Base-by-base conservation (phyloP, 2,797 vertebrate genomes). In the Selene dorsalis region DNA sequence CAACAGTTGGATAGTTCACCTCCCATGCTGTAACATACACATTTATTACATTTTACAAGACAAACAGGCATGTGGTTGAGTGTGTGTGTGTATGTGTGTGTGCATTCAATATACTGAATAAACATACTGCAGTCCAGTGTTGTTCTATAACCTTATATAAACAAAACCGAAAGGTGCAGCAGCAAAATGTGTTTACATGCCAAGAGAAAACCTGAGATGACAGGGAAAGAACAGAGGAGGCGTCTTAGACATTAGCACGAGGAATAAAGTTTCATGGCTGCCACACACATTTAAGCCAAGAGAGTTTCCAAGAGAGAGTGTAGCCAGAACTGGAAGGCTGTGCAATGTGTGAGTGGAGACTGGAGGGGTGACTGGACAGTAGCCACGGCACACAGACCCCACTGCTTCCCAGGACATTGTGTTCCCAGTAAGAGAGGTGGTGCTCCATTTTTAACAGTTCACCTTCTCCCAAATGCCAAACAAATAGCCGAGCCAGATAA, bases 371-470 rank as follows among this genome's bases (percentile, higher is more conserved):
- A 89, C 87, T 90, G 90, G 86, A 91, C 83, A 84, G 78, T 84
- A 80, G 88, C 86, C 87, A 91, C 85, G 67, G 75, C 82, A 83
- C 80, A 79, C 78, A 60, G 75, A 73, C 55, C 55, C 66, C 50
- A 5, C 45, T 58, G 77, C 83, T 81, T 86, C 86, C 83, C 74
- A 82, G 94, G 90, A 94, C 95, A 95, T 89, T 92, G 87, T 94
- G 95, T 95, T 88, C 94, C 88, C 84, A 75, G 69, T 50, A 38
- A 43, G 61, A 32, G 83, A 87, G 86, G 74, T 70, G 63, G 32
- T 10, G 68, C 63, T 83, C 86, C 88, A 87, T 67, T 89, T 91
- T 86, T 81, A 82, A 83, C 74, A 35, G 56, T 75, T 84, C 53
- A 70, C 67, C 68, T 83, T 88, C 87, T 86, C 74, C 47, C n/a